phyloP scores from a whole-genome alignment of 2,113 vertebrate genomes.

The Malurus cyaneus region DNA sequence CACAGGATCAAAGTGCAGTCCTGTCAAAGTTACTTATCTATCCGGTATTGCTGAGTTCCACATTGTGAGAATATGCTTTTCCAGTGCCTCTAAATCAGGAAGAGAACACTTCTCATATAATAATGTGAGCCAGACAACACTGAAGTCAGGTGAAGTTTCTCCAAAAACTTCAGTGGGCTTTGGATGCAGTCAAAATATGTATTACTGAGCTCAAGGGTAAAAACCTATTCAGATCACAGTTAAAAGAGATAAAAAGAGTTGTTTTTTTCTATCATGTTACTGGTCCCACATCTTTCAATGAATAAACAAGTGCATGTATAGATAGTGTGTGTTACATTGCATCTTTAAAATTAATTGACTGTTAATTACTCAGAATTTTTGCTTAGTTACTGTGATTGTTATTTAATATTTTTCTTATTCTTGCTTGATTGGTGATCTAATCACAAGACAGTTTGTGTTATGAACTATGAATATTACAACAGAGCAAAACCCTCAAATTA shows the following conservation, averaged over 20 bases:
- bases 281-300: background rate
- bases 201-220: background rate
- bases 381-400: background rate
- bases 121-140: background rate
- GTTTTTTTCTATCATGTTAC: background rate
- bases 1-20: background rate
- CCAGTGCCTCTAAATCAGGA: background rate
- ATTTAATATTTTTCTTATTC: background rate
- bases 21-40: background rate
- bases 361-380: background rate
- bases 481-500: background rate
- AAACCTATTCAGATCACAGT: background rate
- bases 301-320: background rate
- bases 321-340: background rate
- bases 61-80: background rate
- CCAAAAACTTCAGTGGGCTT: background rate
- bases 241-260: background rate
- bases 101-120: background rate
- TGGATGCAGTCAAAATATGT: background rate
- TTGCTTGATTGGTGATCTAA: background rate
- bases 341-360: background rate
- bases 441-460: background rate
- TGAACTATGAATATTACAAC: background rate
- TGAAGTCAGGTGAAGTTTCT: background rate
- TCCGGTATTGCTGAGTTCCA: background rate